Percentiles rank a stretch among this genome's conserved stretches.
These are phyloP conservation scores for Calephelis virginiensis DNA, from an alignment of 1,140 invertebrate species.

Conservation along the genomic window DNA sequence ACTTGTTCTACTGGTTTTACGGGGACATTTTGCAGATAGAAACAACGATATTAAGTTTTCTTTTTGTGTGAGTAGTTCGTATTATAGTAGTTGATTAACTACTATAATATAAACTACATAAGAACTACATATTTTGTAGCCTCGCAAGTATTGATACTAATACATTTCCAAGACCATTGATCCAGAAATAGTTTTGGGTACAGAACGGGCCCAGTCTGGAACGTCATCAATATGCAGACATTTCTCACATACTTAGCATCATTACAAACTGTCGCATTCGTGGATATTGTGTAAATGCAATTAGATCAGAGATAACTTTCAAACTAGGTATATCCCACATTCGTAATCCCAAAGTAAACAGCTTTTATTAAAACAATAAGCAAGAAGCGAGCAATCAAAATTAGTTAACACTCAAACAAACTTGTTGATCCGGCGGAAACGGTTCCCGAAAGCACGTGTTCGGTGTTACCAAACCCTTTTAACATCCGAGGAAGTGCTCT, in stretches of 20 bases:
- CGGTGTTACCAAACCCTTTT: conserved; percentile 32
- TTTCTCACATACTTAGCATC: too few species aligned
- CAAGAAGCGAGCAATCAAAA: conserved; percentile 59
- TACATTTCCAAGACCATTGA: too few species aligned
- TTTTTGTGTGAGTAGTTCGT: background rate
- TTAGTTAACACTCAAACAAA: conserved; percentile 58
- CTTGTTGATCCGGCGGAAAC: conserved; percentile 62
- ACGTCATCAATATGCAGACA: too few species aligned
- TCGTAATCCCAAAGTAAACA: conserved; percentile 5
- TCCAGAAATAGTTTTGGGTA: too few species aligned
- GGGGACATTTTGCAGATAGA: background rate
- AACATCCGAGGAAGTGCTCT: conserved; percentile 22
- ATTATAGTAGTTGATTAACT: too few species aligned
- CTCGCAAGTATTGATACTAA: too few species aligned
- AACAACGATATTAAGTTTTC: background rate
- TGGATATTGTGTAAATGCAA: too few species aligned
- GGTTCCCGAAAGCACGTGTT: conserved; percentile 44
- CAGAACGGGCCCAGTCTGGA: too few species aligned
- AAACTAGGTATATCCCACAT: background rate
- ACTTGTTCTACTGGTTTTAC: conserved; percentile 14
- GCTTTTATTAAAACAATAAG: conserved; percentile 46
- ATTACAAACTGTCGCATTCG: too few species aligned
- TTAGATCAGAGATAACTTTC: too few species aligned
- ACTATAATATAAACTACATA: too few species aligned
- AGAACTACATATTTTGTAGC: too few species aligned